phyloP scores from a whole-genome alignment of 2,888 invertebrate species.

The Sinhomidia bicolor region DNA sequence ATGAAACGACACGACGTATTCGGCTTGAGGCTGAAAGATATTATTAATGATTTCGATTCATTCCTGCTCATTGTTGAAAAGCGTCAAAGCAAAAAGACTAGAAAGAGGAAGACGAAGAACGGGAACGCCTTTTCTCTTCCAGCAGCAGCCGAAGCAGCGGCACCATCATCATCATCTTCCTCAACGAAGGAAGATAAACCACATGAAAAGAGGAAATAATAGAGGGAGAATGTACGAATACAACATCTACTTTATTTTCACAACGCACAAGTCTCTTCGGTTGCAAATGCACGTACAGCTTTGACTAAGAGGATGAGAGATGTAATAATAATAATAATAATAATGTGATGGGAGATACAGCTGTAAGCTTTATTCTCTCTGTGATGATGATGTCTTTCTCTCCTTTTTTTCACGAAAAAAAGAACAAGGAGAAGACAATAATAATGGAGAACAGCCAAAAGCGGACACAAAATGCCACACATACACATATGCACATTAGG shows the following conservation, averaged over 20 bases:
- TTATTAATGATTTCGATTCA: slow-evolving; percentile 71
- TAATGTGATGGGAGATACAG: slow-evolving; percentile 37
- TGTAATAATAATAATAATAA: slow-evolving; percentile 35
- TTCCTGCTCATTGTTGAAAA: slow-evolving; percentile 37
- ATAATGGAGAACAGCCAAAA: slow-evolving; percentile 66
- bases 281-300: neutral
- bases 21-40: slow-evolving; percentile 61
- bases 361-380: slow-evolving; percentile 42
- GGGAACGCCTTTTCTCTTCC: slow-evolving; percentile 50
- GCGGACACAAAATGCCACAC: slow-evolving; percentile 24
- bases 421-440: slow-evolving; percentile 43
- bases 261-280: slow-evolving; percentile 26
- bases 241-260: slow-evolving; percentile 48
- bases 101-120: slow-evolving; percentile 3
- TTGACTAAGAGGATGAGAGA: neutral
- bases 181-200: slow-evolving; percentile 41
- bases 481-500: slow-evolving; percentile 25
- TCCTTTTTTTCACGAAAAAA: neutral
- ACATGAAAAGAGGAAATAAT: slow-evolving; percentile 54
- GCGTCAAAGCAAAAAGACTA: slow-evolving; percentile 18
- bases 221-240: neutral
- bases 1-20: neutral
- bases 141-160: too few relatives aligned
- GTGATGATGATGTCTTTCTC: slow-evolving; percentile 19
- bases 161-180: too few relatives aligned